phyloP scores from a whole-genome alignment of 2,113 vertebrate genomes.

The Brachypodius melanocephalos region DNA sequence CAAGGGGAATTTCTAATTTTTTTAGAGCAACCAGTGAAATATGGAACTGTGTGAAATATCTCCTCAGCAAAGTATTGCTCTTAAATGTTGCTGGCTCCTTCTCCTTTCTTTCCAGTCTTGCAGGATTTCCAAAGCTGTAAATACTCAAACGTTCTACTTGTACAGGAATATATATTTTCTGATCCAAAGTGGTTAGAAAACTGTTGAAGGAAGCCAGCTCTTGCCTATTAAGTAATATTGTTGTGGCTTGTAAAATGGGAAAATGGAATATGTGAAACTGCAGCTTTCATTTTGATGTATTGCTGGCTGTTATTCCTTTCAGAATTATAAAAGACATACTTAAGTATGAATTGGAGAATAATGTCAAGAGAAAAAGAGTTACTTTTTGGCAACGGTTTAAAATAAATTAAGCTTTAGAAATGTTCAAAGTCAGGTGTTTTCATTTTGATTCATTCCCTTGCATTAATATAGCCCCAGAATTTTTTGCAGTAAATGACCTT shows the following conservation, averaged over 20 bases:
- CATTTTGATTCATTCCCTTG: conserved; percentile 36
- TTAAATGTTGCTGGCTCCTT: not conserved
- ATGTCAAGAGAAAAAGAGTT: conserved; percentile 8
- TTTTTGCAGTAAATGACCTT: not conserved
- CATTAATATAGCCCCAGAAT: not conserved
- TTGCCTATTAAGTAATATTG: conserved; percentile 47
- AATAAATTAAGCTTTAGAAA: conserved; percentile 38
- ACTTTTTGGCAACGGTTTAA: conserved; percentile 46
- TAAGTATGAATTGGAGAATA: conserved; percentile 45
- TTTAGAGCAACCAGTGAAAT: not conserved
- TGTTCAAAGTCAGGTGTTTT: conserved; percentile 1
- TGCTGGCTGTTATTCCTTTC: conserved; percentile 18
- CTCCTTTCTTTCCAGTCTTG: not conserved
- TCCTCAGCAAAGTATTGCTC: not conserved
- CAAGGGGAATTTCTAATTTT: not conserved
- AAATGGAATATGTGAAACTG: not conserved
- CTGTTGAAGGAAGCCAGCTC: not conserved
- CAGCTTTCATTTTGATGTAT: conserved; percentile 44
- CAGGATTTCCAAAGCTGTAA: conserved; percentile 25
- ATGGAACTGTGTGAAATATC: not conserved
- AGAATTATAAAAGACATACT: conserved; percentile 51
- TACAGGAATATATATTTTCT: not conserved
- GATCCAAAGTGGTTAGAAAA: not conserved
- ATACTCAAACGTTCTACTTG: conserved; percentile 3
- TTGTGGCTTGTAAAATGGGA: conserved; percentile 18